Conservation (phyloP, 1,140 invertebrate species). For the Parapsyche elsis region DNA sequence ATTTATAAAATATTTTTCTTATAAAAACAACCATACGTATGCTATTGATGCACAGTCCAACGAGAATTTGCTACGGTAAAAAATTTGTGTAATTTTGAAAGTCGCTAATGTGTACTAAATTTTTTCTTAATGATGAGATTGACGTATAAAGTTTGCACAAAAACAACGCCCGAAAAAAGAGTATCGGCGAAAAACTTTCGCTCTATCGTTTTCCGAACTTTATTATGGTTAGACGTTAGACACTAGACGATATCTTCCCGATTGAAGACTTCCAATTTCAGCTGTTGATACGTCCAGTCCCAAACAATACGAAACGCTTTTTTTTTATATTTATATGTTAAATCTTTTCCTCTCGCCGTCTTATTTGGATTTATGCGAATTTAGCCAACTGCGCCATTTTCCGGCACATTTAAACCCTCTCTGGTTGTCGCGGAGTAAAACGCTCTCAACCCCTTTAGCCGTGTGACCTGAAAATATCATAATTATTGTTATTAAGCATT, state of each 20-base stretch:
- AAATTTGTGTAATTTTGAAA: no score
- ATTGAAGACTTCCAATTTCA: neutral
- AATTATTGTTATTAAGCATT: slow-evolving; percentile 46
- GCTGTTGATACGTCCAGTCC: neutral
- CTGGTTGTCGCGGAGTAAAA: no score
- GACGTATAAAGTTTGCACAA: no score
- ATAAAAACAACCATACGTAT: no score
- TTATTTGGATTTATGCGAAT: no score
- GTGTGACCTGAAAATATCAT: slow-evolving; percentile 38
- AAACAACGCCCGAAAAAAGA: neutral
- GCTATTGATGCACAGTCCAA: no score
- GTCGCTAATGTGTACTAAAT: no score
- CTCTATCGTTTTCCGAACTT: neutral
- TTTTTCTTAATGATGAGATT: no score
- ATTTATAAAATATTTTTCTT: no score
- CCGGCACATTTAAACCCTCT: neutral
- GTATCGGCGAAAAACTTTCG: neutral
- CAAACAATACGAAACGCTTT: neutral
- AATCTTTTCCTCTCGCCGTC: no score
- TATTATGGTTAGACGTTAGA: neutral
- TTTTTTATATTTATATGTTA: neutral
- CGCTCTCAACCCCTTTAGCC: neutral
- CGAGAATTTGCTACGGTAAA: no score
- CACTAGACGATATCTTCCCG: neutral
- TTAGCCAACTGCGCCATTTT: neutral